phyloP scores from a whole-genome alignment of 2,113 vertebrate species.

The Sprattus sprattus region DNA sequence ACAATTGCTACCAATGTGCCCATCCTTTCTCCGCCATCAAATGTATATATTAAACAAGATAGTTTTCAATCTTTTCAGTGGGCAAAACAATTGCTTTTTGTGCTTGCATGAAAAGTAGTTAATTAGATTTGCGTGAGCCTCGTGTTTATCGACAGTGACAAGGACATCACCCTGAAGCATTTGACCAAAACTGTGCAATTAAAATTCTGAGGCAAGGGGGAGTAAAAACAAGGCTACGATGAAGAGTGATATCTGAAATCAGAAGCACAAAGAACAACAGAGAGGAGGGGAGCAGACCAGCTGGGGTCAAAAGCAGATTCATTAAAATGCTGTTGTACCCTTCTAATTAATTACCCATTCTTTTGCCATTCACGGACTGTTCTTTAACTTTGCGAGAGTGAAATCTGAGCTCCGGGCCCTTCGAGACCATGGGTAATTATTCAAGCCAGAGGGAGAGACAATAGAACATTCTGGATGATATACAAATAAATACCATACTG shows the following conservation, averaged over 20 bases:
- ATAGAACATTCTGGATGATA: neutral
- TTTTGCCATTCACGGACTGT: neutral
- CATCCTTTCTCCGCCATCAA: neutral
- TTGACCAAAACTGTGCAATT: slow-evolving; percentile 20
- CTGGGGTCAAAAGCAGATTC: neutral
- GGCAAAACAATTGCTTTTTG: slow-evolving; percentile 8
- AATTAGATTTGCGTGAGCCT: slow-evolving; percentile 7
- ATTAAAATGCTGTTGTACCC: slow-evolving; percentile 16
- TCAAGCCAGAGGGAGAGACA: slow-evolving; percentile 3
- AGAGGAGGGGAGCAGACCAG: neutral
- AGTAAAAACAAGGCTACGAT: neutral
- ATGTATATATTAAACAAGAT: neutral
- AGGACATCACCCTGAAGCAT: slow-evolving; percentile 24
- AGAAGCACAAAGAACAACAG: neutral
- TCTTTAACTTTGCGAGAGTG: neutral
- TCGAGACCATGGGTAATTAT: neutral
- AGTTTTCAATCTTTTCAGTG: neutral
- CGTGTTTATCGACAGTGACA: slow-evolving; percentile 12
- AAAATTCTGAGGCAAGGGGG: neutral
- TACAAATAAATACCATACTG: neutral
- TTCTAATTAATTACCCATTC: slow-evolving; percentile 2
- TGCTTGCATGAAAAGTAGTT: slow-evolving; percentile 16
- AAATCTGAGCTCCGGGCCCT: neutral
- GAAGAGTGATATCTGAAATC: slow-evolving; percentile 4
- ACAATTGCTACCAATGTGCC: neutral